phyloP scores from a whole-genome alignment of 2,797 vertebrate genomes.

The Rhinogobio ventralis region DNA sequence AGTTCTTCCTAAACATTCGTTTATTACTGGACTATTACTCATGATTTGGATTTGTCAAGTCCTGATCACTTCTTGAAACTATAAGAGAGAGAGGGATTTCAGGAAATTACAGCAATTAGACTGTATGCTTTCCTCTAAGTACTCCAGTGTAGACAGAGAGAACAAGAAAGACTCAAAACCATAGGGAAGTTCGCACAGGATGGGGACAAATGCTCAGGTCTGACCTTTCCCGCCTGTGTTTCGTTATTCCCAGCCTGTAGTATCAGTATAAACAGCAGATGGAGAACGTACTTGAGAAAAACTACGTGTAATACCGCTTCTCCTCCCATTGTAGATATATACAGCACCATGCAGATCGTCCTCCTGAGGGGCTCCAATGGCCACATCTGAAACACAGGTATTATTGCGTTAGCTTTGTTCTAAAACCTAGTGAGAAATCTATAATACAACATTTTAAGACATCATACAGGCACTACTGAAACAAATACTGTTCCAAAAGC shows the following conservation, averaged over 20 bases:
- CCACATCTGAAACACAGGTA: slow-evolving; percentile 84
- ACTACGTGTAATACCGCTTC: slow-evolving; percentile 83
- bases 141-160: neutral
- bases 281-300: slow-evolving; percentile 87
- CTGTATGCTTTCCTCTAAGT: slow-evolving; percentile 13
- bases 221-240: slow-evolving; percentile 6
- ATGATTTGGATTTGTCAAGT: slow-evolving; percentile 5
- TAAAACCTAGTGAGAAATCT: neutral
- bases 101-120: slow-evolving; percentile 53
- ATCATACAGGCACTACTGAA: neutral
- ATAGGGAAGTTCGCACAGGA: slow-evolving; percentile 47
- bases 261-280: slow-evolving; percentile 41
- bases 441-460: neutral
- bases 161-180: slow-evolving; percentile 32
- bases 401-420: slow-evolving; percentile 23
- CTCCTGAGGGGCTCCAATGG: slow-evolving; percentile 94
- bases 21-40: slow-evolving; percentile 3
- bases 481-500: neutral
- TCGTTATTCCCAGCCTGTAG: neutral
- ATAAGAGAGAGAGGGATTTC: slow-evolving; percentile 1
- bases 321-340: slow-evolving; percentile 96
- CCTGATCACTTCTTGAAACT: neutral
- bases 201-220: slow-evolving; percentile 16
- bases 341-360: slow-evolving; percentile 88
- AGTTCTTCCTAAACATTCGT: neutral